Base-by-base conservation (phyloP, 2,113 vertebrate species). In the Calidris pygmaea region DNA sequence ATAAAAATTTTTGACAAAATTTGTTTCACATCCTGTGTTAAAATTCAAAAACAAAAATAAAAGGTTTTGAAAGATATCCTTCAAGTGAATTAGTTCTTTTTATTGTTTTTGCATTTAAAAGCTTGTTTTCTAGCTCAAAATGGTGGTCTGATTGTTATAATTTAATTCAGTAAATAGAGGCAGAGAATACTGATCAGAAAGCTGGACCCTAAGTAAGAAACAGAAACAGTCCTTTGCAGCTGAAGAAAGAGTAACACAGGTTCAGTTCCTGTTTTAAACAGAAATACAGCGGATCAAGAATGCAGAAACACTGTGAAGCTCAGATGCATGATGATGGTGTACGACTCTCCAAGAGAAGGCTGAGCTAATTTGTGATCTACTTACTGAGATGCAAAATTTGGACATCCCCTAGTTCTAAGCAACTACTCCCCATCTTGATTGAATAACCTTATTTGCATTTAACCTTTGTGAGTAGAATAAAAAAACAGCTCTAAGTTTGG, bases 51-150 rank as follows among this genome's bases (percentile, higher is more conserved):
- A 29, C 3, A 53, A 58, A 87, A 87, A 29, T 2, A 43, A 77
- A 50, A 45, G 1, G 0, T 16, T 85, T 85, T 68, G 6, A 4
- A 12, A 34, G 2, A 17, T 23, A 24, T 39, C 6, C 1, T 71
- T 85, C 22, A 66, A 89, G 70, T 10, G 0, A 47, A 70, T 72
- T 55, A 0, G 32, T 65, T 60, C 0, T 22, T 86, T 85, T 43
- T 56, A 65, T 58, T 65, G 3, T 1, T 74, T 96, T 84, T 71
- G 27, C 7, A 12, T 43, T 62, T 53, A 65, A 76, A 79, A 77
- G 2, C 7, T 80, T 76, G 27, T 35, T 3, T 47, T 77, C 18
- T 45, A 56, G 11, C 35, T 91, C 24, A 43, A 63, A 93, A 78
- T 30, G 9, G 14, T 50, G 9, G 4, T 34, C 55, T 73, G 35